These are phyloP conservation scores for Scaptodrosophila latifasciaeformis DNA, from an alignment of 2,888 invertebrate species.

Conservation along the genomic window DNA sequence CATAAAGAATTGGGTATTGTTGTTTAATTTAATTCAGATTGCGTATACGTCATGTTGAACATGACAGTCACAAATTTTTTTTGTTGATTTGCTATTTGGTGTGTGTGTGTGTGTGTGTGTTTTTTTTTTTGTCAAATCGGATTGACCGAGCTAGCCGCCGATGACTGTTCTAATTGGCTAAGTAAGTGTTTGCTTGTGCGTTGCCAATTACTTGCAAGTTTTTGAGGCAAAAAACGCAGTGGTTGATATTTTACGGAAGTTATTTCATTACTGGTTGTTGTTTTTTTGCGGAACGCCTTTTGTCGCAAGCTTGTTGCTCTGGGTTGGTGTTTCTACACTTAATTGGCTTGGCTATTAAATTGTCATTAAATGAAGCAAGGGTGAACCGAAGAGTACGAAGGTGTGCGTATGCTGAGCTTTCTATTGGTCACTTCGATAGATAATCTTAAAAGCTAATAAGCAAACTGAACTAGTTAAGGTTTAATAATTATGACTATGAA, in stretches of 20 bases:
- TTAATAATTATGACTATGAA: no score
- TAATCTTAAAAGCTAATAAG: no score
- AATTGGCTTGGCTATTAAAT: slow-evolving; percentile 50
- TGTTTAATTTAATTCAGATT: slow-evolving; percentile 42
- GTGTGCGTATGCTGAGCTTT: no score
- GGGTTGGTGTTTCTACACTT: no score
- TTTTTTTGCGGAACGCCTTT: background rate
- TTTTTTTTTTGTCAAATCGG: slow-evolving; percentile 19
- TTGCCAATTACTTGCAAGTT: slow-evolving; percentile 28
- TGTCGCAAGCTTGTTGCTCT: no score
- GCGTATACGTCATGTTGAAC: slow-evolving; percentile 49
- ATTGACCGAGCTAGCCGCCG: slow-evolving; percentile 1
- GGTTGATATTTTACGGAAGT: slow-evolving; percentile 33
- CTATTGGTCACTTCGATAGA: no score
- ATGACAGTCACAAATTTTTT: slow-evolving; percentile 24
- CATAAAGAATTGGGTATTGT: slow-evolving; percentile 30
- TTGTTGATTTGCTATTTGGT: background rate
- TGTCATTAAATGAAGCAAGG: slow-evolving; percentile 26
- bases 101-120: background rate
- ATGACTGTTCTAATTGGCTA: no score
- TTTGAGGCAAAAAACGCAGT: slow-evolving; percentile 8
- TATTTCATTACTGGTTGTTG: background rate
- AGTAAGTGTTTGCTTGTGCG: slow-evolving; percentile 17
- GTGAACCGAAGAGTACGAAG: no score
- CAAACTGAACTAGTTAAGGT: no score